Conservation (phyloP, 1,140 invertebrate species). For the Trichogramma pretiosum region DNA sequence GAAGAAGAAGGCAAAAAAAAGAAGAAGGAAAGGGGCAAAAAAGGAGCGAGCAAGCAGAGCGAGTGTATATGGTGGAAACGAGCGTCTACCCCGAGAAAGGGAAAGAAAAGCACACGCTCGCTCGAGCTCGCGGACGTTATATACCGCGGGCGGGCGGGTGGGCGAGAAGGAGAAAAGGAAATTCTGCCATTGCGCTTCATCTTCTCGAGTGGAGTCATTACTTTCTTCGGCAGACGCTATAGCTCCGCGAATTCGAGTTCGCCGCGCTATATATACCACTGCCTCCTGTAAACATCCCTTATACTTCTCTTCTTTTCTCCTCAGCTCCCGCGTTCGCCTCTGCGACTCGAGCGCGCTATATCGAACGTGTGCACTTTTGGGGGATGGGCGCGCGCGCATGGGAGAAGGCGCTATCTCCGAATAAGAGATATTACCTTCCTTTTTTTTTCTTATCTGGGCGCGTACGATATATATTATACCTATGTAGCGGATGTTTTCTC, state of each 20-base stretch:
- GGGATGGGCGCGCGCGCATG: too few species aligned
- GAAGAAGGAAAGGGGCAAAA: neutral
- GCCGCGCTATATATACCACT: constrained; percentile 10
- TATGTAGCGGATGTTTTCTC: too few species aligned
- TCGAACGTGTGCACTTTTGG: constrained; percentile 9
- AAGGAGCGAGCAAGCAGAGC: too few species aligned
- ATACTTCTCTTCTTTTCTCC: too few species aligned
- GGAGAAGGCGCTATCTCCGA: too few species aligned
- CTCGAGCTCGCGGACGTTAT: too few species aligned
- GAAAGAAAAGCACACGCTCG: too few species aligned
- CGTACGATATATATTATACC: too few species aligned
- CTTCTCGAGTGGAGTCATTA: constrained; percentile 39
- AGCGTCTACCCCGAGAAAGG: too few species aligned
- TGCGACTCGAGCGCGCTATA: constrained; percentile 30
- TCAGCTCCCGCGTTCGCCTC: constrained; percentile 7
- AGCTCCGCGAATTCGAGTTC: constrained; percentile 7
- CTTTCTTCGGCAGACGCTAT: constrained; percentile 31
- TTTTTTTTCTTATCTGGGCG: too few species aligned
- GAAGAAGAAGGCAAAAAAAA: neutral
- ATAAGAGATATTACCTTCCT: constrained; percentile 34
- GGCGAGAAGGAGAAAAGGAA: constrained; percentile 12
- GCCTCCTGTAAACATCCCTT: constrained; percentile 37
- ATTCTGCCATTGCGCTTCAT: constrained; percentile 34
- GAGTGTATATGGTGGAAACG: too few species aligned
- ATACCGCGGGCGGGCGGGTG: neutral